phyloP scores from a whole-genome alignment of 92 coral and sea anemone species.

The Epizoanthus illoricatus region DNA sequence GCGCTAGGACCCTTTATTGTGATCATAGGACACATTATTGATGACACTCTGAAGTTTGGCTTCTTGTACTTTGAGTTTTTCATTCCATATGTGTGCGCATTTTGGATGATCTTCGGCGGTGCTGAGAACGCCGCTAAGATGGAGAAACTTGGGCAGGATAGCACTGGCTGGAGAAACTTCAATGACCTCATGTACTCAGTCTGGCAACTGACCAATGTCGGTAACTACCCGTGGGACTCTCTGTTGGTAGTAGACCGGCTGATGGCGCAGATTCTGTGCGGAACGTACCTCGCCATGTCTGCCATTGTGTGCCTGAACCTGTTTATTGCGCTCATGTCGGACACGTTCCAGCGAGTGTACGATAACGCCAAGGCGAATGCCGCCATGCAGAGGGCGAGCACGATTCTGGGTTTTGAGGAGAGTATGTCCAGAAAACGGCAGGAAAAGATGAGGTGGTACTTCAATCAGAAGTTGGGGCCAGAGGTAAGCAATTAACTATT shows the following conservation, averaged over 20 bases:
- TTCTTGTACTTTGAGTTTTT: conserved; percentile 82
- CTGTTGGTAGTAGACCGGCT: conserved; percentile 80
- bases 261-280: conserved; percentile 98
- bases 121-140: conserved; percentile 75
- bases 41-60: conserved; percentile 86
- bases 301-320: conserved; percentile 88
- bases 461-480: conserved; percentile 75
- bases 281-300: conserved; percentile 89
- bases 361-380: conserved; percentile 98
- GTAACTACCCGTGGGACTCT: conserved; percentile 95
- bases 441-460: conserved; percentile 57
- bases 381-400: conserved; percentile 95
- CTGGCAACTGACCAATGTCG: conserved; percentile 94
- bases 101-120: conserved; percentile 97
- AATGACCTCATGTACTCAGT: conserved; percentile 95
- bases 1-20: conserved; percentile 95
- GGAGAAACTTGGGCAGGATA: conserved; percentile 53
- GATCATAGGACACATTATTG: conserved; percentile 93
- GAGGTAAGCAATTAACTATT: conserved; percentile 58
- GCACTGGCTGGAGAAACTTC: conserved; percentile 74
- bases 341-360: conserved; percentile 98
- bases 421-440: conserved; percentile 72
- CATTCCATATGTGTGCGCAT: conserved; percentile 95
- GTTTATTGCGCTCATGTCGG: conserved; percentile 98
- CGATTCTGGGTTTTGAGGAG: conserved; percentile 79